A percentile compares a stretch with the other conserved stretches of the same genome.
These are phyloP conservation scores for Athalia rosae DNA, from an alignment of 2,888 invertebrate species.

Conservation along the genomic window DNA sequence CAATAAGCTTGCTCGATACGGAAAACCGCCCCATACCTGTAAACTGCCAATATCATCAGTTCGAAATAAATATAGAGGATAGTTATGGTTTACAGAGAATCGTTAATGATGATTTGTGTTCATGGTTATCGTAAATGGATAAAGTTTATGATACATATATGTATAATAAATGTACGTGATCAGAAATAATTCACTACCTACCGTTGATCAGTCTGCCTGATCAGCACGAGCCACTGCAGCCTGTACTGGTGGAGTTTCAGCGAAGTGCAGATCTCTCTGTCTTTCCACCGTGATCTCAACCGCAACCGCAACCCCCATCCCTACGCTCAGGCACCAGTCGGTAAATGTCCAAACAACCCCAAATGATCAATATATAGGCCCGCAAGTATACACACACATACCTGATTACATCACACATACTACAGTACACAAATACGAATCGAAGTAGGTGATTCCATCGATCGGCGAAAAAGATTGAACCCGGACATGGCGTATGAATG, in stretches of 20 bases:
- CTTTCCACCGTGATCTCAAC: slow-evolving; percentile 37
- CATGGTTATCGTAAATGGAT: neutral
- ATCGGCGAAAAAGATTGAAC: slow-evolving; percentile 13
- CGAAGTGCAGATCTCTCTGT: slow-evolving; percentile 36
- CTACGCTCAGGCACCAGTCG: slow-evolving; percentile 38
- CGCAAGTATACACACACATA: neutral
- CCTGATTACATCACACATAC: neutral
- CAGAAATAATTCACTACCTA: slow-evolving; percentile 30
- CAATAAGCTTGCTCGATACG: slow-evolving; percentile 42
- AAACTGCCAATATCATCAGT: slow-evolving; percentile 41
- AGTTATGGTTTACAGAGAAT: slow-evolving; percentile 5
- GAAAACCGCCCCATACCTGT: slow-evolving; percentile 43
- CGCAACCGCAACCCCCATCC: slow-evolving; percentile 41
- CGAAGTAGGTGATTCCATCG: neutral
- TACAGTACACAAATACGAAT: too few species aligned
- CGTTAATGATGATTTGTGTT: neutral
- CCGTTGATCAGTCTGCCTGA: slow-evolving; percentile 41
- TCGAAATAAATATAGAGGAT: slow-evolving; percentile 35
- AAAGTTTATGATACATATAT: neutral
- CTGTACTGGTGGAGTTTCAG: slow-evolving; percentile 34
- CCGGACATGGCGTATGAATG: neutral
- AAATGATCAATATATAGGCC: slow-evolving; percentile 3
- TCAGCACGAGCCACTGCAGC: slow-evolving; percentile 30
- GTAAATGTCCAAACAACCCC: slow-evolving; percentile 36
- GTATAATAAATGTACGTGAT: neutral